Evolutionary conservation across 2,888 invertebrate species (phyloP), one percentile per base, ranked within the genome.

Genomic region (Helleia helle): DNA sequence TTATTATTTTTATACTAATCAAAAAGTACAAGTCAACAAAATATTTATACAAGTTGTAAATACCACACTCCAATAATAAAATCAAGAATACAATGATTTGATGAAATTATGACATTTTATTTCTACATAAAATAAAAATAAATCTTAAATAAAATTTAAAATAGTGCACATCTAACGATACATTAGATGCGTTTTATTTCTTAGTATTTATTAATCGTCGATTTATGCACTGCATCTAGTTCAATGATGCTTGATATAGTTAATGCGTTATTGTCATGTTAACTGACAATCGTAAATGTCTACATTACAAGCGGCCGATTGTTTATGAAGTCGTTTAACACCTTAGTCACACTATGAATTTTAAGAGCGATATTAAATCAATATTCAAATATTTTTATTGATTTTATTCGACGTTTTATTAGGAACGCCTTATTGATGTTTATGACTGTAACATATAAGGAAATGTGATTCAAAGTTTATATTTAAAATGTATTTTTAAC

Each of bases 221-320:
- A 72, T 74, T 72, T 65, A 73, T 65, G 61, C 55, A 58, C 54
- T 66, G 71, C 48, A 53, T 70, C 71, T 65, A 63, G 69, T 65
- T 79, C 75, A 80, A 81, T 79, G 81, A 73, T 63, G 71, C 79
- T 73, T 76, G 76, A 61, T 66, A 64, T 61, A 65, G 63, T 71
- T 75, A 71, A 79, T 80, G 71, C 65, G 72, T 71, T 74, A 71
- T 74, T 73, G 76, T 72, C 71, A 67, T 71, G 73, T 67, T 62
- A 55, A 57, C 63, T 65, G 69, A 71, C 70, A 65, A 63, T 74
- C 71, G 67, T 74, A 72, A 79, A 77, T 62, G 75, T 71, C 71
- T 70, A 56, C 71, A 72, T 74, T 72, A 76, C 69, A 69, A 58
- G 65, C 65, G 65, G 65, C 62, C 65, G 65, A 66, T 71, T 71